Conservation (phyloP, 2,888 invertebrate genomes). For the Ochropleura plecta region DNA sequence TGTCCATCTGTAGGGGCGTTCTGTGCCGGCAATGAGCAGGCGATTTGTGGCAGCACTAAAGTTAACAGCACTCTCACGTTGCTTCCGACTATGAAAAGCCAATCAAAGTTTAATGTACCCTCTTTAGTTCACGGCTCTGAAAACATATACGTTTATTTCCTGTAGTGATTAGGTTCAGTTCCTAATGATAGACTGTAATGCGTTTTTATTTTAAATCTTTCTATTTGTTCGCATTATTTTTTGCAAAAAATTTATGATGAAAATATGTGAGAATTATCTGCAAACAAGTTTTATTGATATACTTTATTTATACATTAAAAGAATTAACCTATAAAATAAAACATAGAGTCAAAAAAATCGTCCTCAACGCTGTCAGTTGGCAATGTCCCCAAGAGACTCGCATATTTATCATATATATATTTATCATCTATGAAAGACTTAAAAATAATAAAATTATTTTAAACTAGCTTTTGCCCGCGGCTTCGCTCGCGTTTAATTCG, state of each 20-base stretch:
- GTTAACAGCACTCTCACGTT: slow-evolving; percentile 80
- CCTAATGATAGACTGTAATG: slow-evolving; percentile 8
- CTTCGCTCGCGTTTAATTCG: too few species aligned
- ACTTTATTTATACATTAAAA: too few species aligned
- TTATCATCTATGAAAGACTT: neutral
- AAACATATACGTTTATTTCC: slow-evolving; percentile 64
- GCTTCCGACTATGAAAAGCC: slow-evolving; percentile 83
- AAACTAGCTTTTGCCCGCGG: too few species aligned
- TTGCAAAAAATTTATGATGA: neutral
- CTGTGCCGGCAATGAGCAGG: slow-evolving; percentile 74
- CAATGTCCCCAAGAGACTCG: too few species aligned
- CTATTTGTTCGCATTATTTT: neutral
- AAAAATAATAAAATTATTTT: neutral
- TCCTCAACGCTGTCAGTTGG: too few species aligned
- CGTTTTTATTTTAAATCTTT: slow-evolving; percentile 10
- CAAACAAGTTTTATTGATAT: too few species aligned
- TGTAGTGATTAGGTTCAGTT: slow-evolving; percentile 30
- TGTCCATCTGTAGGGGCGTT: slow-evolving; percentile 72
- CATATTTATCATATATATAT: neutral
- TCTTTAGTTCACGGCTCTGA: slow-evolving; percentile 74
- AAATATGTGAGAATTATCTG: neutral
- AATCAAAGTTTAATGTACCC: slow-evolving; percentile 85
- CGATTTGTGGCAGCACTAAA: slow-evolving; percentile 84
- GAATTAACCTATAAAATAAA: too few species aligned
- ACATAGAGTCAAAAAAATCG: too few species aligned